Percentiles rank a stretch among this genome's conserved stretches.
These are phyloP conservation scores for Mobula birostris DNA, from an alignment of 2,113 vertebrate genomes.

Conservation along the genomic window DNA sequence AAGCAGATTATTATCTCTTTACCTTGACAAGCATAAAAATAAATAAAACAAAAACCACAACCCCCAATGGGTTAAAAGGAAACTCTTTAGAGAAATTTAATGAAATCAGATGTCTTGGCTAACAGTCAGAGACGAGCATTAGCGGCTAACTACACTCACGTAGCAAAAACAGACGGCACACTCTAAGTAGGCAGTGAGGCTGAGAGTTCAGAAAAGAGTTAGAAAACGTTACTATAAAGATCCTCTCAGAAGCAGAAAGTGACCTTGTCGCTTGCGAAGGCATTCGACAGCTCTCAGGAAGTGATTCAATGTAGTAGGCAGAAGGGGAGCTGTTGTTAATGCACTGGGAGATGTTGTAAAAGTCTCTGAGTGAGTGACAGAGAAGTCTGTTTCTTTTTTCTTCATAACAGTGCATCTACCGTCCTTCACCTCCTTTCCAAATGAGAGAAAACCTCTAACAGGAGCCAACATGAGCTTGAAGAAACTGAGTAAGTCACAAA, in stretches of 20 bases:
- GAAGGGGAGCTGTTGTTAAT: constrained; percentile 8
- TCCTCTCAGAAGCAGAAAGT: not conserved
- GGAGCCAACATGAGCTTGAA: constrained; percentile 28
- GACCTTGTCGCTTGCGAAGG: not conserved
- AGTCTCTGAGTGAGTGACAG: not conserved
- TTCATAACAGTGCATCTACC: not conserved
- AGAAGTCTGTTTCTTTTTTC: not conserved
- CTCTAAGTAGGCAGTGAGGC: constrained; percentile 11
- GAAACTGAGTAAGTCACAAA: constrained; percentile 26
- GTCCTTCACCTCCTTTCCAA: constrained; percentile 2
- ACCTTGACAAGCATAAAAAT: not conserved
- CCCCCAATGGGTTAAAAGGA: constrained; percentile 12
- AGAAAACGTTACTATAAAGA: not conserved
- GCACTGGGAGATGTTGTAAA: constrained; percentile 19
- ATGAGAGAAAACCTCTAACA: constrained; percentile 11
- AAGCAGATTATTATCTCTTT: not conserved
- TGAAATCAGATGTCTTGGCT: constrained; percentile 34
- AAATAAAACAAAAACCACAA: not conserved
- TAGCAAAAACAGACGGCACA: constrained; percentile 10
- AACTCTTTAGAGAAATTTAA: not conserved
- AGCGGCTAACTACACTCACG: not conserved
- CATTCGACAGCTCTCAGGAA: constrained; percentile 32
- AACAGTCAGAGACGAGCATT: constrained; percentile 18
- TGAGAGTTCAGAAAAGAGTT: constrained; percentile 27
- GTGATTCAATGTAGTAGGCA: constrained; percentile 9